These are phyloP conservation scores for Phrynosoma platyrhinos DNA, from an alignment of 2,113 vertebrate genomes.

Conservation along the genomic window DNA sequence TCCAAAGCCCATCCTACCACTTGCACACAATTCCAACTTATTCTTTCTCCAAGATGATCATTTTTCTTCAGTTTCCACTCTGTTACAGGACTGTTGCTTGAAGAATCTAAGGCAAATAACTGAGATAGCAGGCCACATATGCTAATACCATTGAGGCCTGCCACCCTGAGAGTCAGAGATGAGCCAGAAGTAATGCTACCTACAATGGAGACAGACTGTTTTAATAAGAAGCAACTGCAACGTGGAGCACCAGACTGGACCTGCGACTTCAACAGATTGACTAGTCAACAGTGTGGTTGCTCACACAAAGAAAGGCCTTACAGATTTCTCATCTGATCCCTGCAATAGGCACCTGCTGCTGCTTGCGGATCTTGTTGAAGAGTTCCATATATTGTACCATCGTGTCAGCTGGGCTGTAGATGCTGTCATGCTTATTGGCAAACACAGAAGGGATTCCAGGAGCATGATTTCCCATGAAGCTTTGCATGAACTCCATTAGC, in stretches of 20 bases:
- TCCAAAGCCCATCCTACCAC: background rate
- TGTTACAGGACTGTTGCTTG: background rate
- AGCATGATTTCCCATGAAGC: constrained; percentile 87
- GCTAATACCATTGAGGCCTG: rapidly evolving
- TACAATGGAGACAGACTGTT: background rate
- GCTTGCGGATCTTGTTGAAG: constrained; percentile 96
- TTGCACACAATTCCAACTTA: background rate
- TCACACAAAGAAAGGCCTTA: background rate
- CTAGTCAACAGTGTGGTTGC: background rate
- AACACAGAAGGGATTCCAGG: constrained; percentile 89
- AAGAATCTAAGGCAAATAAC: background rate
- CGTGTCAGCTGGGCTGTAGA: constrained; percentile 89
- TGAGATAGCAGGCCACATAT: rapidly evolving
- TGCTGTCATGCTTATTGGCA: constrained; percentile 85
- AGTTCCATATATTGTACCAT: constrained; percentile 97
- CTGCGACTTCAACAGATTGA: background rate
- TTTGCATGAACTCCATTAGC: constrained; percentile 95
- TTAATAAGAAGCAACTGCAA: background rate
- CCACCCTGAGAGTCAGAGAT: background rate
- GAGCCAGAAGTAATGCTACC: background rate
- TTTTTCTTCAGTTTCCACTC: background rate
- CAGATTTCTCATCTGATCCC: constrained; percentile 80
- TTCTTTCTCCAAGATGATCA: background rate
- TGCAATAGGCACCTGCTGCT: constrained; percentile 88
- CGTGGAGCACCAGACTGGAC: background rate